Conservation (phyloP, 2,797 vertebrate genomes). For the Melopsittacus undulatus region DNA sequence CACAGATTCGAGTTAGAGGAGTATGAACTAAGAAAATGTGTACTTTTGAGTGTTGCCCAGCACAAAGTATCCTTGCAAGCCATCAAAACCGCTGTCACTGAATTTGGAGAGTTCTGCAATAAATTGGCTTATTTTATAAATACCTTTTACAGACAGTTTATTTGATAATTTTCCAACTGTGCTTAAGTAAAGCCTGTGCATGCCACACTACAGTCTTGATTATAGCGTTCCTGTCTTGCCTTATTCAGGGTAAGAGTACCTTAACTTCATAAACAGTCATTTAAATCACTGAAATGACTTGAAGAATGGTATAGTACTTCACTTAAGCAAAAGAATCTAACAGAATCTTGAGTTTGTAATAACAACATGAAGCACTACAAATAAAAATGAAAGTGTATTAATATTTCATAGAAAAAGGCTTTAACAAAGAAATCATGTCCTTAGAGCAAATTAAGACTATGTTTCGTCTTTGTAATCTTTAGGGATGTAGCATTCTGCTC, state of each 20-base stretch:
- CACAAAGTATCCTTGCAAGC: not conserved
- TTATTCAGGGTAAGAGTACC: not conserved
- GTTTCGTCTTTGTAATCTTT: not conserved
- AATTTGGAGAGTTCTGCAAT: not conserved
- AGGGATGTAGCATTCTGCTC: not conserved
- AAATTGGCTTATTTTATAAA: not conserved
- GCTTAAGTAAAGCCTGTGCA: not conserved
- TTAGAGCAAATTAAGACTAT: not conserved
- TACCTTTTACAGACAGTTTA: not conserved
- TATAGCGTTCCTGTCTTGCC: not conserved
- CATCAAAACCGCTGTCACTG: not conserved
- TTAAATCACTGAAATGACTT: not conserved
- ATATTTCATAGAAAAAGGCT: not conserved
- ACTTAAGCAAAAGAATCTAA: not conserved
- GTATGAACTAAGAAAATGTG: not conserved
- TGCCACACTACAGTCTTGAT: not conserved
- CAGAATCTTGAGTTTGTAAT: not conserved
- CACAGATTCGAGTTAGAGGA: not conserved
- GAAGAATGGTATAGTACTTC: not conserved
- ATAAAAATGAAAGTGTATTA: not conserved
- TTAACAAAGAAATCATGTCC: not conserved
- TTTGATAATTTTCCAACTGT: not conserved
- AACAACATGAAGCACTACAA: not conserved
- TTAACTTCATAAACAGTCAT: not conserved
- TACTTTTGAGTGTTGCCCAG: not conserved